phyloP scores from a whole-genome alignment of 2,888 invertebrate genomes.

The Malacosoma neustria region DNA sequence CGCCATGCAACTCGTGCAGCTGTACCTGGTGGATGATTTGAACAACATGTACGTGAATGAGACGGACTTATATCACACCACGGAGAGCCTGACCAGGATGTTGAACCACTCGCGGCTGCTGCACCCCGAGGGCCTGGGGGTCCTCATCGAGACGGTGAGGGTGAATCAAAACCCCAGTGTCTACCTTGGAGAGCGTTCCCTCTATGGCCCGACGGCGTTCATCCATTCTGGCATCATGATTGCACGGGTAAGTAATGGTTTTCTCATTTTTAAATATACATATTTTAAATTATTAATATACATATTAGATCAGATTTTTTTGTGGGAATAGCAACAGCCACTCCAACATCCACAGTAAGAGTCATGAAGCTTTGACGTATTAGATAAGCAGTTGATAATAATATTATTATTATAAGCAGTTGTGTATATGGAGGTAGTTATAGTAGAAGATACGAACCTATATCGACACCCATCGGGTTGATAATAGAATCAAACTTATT shows the following conservation, averaged over 20 bases:
- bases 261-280: too few relatives aligned
- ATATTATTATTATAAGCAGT: too few relatives aligned
- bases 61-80: conserved; percentile 89
- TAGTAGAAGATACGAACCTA: too few relatives aligned
- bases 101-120: conserved; percentile 83
- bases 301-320: too few relatives aligned
- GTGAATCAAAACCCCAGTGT: conserved; percentile 81
- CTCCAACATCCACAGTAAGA: too few relatives aligned
- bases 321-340: too few relatives aligned
- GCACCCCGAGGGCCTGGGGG: conserved; percentile 88
- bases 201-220: conserved; percentile 88
- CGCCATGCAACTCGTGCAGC: conserved; percentile 92
- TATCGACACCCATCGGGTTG: too few relatives aligned
- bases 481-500: too few relatives aligned
- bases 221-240: conserved; percentile 95
- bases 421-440: too few relatives aligned
- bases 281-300: too few relatives aligned
- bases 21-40: conserved; percentile 89
- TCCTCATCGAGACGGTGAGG: conserved; percentile 87
- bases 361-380: too few relatives aligned
- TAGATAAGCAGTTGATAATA: too few relatives aligned
- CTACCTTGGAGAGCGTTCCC: conserved; percentile 84
- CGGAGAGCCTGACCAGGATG: conserved; percentile 87
- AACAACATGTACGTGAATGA: conserved; percentile 85
- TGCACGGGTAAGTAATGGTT: conserved; percentile 83